Conservation (phyloP, 2,113 vertebrate genomes). For the Gambusia affinis region DNA sequence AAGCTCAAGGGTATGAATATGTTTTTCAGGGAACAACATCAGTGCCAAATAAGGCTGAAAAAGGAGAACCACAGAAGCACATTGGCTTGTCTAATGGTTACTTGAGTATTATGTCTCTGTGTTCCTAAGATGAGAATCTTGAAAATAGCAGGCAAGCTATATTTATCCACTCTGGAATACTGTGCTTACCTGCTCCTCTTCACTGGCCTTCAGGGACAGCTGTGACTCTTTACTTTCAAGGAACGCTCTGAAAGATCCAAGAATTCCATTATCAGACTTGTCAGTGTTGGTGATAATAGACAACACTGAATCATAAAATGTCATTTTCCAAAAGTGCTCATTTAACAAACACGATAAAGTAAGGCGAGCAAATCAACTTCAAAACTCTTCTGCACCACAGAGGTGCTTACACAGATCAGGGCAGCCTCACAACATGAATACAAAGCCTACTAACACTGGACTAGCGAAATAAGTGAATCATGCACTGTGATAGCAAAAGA, state of each 20-base stretch:
- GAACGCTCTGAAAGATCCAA: constrained; percentile 62
- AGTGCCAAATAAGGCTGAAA: neutral
- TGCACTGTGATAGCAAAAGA: constrained; percentile 42
- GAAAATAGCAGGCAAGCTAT: neutral
- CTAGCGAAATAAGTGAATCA: constrained; percentile 21
- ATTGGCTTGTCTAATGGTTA: no score
- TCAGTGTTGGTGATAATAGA: neutral
- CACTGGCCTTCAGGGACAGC: constrained; percentile 28
- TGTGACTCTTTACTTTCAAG: constrained; percentile 39
- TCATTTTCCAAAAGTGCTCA: constrained; percentile 22
- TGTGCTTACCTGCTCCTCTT: constrained; percentile 54
- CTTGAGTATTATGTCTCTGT: no score
- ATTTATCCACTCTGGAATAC: constrained; percentile 38
- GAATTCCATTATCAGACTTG: neutral
- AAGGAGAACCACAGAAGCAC: neutral
- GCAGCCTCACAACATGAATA: constrained; percentile 18
- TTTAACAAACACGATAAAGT: constrained; percentile 10
- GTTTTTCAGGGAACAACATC: neutral
- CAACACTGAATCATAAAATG: neutral
- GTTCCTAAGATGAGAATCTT: neutral
- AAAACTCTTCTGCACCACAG: constrained; percentile 24
- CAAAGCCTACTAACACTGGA: constrained; percentile 10
- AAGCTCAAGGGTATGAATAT: neutral
- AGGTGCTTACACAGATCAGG: constrained; percentile 37
- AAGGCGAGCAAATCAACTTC: constrained; percentile 21